Evolutionary conservation across 1,140 invertebrate species (phyloP).

Genomic region (Bombus superbus): DNA sequence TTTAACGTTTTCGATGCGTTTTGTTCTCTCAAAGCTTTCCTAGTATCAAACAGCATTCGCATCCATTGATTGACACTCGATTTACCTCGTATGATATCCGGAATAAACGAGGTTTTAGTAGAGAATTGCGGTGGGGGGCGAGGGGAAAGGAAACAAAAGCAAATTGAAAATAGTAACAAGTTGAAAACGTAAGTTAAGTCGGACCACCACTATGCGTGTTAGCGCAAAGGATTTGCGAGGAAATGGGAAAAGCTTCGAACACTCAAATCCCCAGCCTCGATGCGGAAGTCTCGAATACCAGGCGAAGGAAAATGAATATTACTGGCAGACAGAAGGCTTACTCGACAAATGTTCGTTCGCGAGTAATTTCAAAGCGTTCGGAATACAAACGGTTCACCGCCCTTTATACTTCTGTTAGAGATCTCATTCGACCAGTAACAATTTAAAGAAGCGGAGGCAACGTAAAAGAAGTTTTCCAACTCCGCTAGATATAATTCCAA

Average conservation of each 20-base stretch:
- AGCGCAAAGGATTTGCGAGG: constrained; percentile 37
- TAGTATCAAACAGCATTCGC: not conserved
- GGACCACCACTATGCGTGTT: constrained; percentile 29
- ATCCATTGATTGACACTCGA: not conserved
- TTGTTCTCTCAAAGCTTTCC: no score
- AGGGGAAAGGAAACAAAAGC: not conserved
- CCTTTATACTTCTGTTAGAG: not conserved
- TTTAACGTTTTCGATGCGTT: no score
- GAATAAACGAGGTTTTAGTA: constrained; percentile 40
- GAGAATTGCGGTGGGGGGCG: not conserved
- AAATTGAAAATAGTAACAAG: constrained; percentile 8
- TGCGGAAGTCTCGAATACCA: constrained; percentile 39
- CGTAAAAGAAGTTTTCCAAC: not conserved
- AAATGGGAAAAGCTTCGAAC: constrained; percentile 59
- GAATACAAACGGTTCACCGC: not conserved
- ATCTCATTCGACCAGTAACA: not conserved
- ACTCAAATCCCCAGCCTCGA: constrained; percentile 16
- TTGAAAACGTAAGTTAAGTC: constrained; percentile 50
- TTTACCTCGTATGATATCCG: not conserved
- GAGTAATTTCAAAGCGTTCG: constrained; percentile 40
- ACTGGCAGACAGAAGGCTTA: constrained; percentile 13
- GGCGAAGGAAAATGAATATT: constrained; percentile 54
- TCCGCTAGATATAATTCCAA: not conserved
- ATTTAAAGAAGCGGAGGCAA: not conserved
- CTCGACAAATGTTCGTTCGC: constrained; percentile 27